These are phyloP conservation scores for Pipistrellus kuhlii DNA, from an alignment of 2,797 vertebrate genomes.

Conservation along the genomic window DNA sequence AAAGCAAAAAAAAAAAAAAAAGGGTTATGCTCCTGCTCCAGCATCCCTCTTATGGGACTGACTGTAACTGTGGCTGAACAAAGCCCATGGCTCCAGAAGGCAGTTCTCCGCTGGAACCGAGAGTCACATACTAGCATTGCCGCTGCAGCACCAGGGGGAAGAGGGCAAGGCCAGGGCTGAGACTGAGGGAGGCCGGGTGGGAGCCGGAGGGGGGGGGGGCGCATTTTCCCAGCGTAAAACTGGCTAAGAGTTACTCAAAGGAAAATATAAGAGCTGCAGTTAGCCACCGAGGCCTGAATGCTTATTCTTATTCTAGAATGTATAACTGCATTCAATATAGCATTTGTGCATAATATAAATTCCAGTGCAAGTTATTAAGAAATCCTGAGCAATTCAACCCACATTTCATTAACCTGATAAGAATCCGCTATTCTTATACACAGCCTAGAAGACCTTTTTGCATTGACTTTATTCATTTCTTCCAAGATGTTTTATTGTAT, in stretches of 20 bases:
- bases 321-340: background rate
- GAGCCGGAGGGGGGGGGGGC: background rate
- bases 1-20: background rate
- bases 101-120: background rate
- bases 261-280: background rate
- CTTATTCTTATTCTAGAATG: background rate
- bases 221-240: background rate
- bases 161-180: background rate
- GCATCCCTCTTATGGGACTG: rapidly evolving
- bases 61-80: background rate
- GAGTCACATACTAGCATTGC: background rate
- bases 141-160: no score
- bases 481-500: background rate
- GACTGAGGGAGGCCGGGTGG: background rate
- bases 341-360: background rate
- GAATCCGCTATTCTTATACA: constrained; percentile 4
- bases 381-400: background rate
- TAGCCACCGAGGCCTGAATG: background rate
- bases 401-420: constrained; percentile 35
- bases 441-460: background rate
- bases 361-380: background rate
- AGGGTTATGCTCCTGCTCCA: background rate
- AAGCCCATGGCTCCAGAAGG: background rate
- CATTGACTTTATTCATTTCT: background rate
- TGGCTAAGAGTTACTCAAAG: background rate